phyloP scores from a whole-genome alignment of 2,888 invertebrate species.

The Morpho achilles region DNA sequence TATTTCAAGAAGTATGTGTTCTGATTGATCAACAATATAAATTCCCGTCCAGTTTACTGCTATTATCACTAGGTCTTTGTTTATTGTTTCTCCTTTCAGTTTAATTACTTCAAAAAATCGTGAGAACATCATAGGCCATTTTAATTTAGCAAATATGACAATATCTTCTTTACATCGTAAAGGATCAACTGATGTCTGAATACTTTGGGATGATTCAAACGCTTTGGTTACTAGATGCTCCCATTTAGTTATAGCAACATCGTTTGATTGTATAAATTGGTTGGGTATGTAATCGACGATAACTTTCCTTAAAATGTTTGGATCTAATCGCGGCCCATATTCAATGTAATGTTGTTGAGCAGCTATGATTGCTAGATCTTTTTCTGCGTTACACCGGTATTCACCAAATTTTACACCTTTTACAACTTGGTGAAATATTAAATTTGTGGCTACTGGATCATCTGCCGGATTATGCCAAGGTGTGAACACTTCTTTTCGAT shows the following conservation, averaged over 20 bases:
- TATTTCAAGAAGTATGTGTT: conserved; percentile 92
- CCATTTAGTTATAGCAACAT: conserved; percentile 84
- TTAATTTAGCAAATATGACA: conserved; percentile 92
- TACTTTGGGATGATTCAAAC: conserved; percentile 85
- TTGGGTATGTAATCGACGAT: conserved; percentile 91
- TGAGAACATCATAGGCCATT: conserved; percentile 97
- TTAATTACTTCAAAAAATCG: conserved; percentile 95
- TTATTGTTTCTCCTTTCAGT: conserved; percentile 82
- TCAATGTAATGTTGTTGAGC: conserved; percentile 96
- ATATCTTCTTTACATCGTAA: conserved; percentile 92
- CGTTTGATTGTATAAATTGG: conserved; percentile 82
- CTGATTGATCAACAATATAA: conserved; percentile 94
- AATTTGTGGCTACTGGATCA: conserved; percentile 90
- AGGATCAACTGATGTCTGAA: conserved; percentile 82
- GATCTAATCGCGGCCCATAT: conserved; percentile 82
- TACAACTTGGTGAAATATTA: conserved; percentile 93
- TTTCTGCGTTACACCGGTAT: conserved; percentile 90
- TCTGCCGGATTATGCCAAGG: conserved; percentile 94
- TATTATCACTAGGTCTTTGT: conserved; percentile 88
- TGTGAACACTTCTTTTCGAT: conserved; percentile 93
- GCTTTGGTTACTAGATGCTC: conserved; percentile 85
- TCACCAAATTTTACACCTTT: conserved; percentile 95
- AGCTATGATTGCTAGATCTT: conserved; percentile 91
- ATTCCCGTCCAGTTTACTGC: conserved; percentile 97
- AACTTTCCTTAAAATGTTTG: conserved; percentile 83